Evolutionary conservation across 2,113 vertebrate species (phyloP).

Genomic region (Chlorocebus sabaeus): DNA sequence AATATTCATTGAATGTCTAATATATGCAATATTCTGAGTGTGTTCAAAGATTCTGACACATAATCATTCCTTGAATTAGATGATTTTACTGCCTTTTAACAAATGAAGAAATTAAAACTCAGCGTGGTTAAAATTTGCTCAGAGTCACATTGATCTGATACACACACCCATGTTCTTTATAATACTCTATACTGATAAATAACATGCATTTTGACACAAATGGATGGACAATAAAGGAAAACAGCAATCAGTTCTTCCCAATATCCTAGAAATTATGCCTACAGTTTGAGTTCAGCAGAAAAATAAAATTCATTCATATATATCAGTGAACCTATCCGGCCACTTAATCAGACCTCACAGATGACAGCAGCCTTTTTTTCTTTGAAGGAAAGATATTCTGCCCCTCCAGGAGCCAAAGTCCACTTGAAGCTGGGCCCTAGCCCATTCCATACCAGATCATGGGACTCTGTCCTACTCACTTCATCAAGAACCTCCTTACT

Average conservation of each 20-base stretch:
- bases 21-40: neutral
- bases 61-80: slow-evolving; percentile 19
- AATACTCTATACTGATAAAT: neutral
- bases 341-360: neutral
- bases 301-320: neutral
- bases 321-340: neutral
- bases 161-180: neutral
- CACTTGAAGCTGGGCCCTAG: neutral
- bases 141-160: slow-evolving; percentile 21
- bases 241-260: neutral
- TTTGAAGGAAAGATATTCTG: slow-evolving; percentile 7
- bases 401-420: neutral
- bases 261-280: neutral
- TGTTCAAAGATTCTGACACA: neutral
- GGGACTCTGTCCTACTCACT: neutral
- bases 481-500: slow-evolving; percentile 15
- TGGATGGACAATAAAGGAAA: neutral
- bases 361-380: neutral
- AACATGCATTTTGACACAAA: neutral
- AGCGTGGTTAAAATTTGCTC: slow-evolving; percentile 7
- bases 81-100: slow-evolving; percentile 18
- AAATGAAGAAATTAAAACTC: neutral
- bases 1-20: neutral
- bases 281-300: neutral
- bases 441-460: neutral